Evolutionary conservation across 2,888 invertebrate genomes (phyloP).

Genomic region (Scaptomyza caliginosa): DNA sequence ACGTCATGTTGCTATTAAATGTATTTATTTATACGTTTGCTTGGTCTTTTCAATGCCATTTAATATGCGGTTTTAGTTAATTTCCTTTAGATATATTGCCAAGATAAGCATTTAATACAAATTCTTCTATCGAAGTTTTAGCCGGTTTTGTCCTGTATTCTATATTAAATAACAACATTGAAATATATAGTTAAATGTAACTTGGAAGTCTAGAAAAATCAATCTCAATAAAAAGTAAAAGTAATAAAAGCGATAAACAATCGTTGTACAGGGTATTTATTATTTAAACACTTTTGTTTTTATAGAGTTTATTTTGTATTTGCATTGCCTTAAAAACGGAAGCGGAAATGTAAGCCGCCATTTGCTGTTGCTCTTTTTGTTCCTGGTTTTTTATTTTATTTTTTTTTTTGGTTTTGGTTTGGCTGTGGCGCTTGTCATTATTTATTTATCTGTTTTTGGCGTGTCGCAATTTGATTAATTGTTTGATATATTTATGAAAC

Average conservation of each 20-base stretch:
- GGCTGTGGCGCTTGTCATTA: constrained; percentile 4
- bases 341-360: constrained; percentile 63
- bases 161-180: no score
- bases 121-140: no score
- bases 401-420: background rate
- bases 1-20: constrained; percentile 21
- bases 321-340: constrained; percentile 19
- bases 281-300: background rate
- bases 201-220: no score
- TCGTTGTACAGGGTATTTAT: background rate
- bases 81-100: no score
- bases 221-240: no score
- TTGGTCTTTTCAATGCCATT: no score
- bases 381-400: no score
- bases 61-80: no score
- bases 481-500: constrained; percentile 55
- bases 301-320: background rate
- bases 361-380: constrained; percentile 35
- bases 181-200: no score
- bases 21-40: background rate
- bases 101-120: no score
- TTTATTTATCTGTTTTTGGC: constrained; percentile 4
- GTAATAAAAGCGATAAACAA: no score
- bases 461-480: constrained; percentile 47
- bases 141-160: no score